These are phyloP conservation scores for Odobenus rosmarus DNA, from an alignment of 2,113 vertebrate species.

Conservation along the genomic window DNA sequence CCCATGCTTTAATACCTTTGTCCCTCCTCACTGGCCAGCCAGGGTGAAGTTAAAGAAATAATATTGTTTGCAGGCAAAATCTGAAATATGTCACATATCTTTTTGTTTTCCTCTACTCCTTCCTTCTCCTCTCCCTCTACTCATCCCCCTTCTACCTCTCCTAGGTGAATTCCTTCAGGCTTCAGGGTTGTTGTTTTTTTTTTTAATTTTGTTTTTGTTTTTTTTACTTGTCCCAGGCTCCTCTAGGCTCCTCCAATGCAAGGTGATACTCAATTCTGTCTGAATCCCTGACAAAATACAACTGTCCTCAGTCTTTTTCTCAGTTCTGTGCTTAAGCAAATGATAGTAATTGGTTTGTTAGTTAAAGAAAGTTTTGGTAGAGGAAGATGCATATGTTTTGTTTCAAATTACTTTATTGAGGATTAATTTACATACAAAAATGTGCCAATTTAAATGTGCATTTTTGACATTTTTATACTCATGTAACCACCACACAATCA, in stretches of 20 bases:
- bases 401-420: conserved; percentile 33
- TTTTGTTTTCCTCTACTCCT: background rate
- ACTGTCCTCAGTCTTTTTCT: conserved; percentile 20
- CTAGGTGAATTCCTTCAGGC: background rate
- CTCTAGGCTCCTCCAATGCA: background rate
- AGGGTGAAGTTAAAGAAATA: background rate
- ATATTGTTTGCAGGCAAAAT: background rate
- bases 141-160: background rate
- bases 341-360: conserved; percentile 37
- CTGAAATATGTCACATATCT: background rate
- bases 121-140: background rate
- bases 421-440: conserved; percentile 26
- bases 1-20: conserved; percentile 1
- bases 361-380: conserved; percentile 34
- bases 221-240: background rate
- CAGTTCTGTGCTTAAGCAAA: conserved; percentile 1
- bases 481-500: background rate
- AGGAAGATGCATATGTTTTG: conserved; percentile 22
- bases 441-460: background rate
- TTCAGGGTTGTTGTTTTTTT: background rate
- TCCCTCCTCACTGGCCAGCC: background rate
- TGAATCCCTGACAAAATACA: background rate
- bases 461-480: background rate
- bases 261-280: background rate
- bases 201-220: background rate